Conservation (phyloP, 2,888 invertebrate genomes). For the Ganaspis brasiliensis region DNA sequence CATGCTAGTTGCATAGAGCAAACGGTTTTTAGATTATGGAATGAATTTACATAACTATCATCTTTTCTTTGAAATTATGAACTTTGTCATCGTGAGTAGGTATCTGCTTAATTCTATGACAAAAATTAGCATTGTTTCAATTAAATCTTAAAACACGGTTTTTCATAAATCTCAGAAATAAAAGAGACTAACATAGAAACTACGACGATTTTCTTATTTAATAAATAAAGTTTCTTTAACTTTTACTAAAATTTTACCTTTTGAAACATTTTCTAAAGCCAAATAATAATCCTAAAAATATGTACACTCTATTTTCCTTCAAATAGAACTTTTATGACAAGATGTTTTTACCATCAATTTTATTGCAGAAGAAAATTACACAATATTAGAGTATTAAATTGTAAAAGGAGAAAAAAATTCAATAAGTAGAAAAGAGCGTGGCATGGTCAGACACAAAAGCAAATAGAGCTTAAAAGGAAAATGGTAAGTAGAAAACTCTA, state of each 20-base stretch:
- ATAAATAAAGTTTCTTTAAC: no score
- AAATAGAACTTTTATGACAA: background rate
- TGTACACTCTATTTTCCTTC: background rate
- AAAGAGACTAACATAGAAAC: no score
- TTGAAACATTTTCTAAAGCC: no score
- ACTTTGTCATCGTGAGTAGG: background rate
- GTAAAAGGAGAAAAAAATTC: background rate
- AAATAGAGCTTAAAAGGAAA: background rate
- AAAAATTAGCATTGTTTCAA: background rate
- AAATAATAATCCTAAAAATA: no score
- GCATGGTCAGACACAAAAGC: background rate
- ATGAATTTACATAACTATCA: constrained; percentile 1
- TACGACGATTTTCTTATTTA: no score
- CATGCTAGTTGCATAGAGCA: background rate
- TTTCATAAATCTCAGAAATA: no score
- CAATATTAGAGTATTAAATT: background rate
- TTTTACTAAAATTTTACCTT: no score
- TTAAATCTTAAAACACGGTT: background rate
- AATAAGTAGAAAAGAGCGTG: background rate
- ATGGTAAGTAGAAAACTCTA: constrained; percentile 1
- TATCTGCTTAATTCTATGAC: background rate
- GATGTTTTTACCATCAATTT: background rate
- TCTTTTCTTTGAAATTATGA: background rate
- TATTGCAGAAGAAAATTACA: background rate
- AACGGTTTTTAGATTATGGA: background rate